These are phyloP conservation scores for Varanus salvator DNA, from an alignment of 2,113 vertebrate species.

Conservation along the genomic window DNA sequence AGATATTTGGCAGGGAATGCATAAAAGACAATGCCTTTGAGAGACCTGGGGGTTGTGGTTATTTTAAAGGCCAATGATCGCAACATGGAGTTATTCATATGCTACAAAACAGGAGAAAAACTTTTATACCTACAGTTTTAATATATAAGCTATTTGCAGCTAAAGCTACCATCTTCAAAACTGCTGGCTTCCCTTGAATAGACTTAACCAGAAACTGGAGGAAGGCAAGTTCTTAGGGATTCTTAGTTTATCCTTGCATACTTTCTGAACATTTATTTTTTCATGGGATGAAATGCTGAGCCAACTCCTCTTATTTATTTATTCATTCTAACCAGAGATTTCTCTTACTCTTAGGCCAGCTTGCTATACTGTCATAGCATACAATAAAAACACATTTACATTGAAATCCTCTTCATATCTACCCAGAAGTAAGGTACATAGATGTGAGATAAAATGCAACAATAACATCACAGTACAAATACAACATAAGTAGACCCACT, in stretches of 20 bases:
- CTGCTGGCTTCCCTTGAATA: not conserved
- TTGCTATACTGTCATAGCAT: too few species aligned
- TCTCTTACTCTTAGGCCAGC: too few species aligned
- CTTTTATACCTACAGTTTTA: not conserved
- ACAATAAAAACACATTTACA: too few species aligned
- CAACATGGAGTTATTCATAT: not conserved
- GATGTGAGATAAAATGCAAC: too few species aligned
- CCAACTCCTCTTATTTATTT: not conserved
- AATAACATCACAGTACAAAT: too few species aligned
- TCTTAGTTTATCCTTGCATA: not conserved
- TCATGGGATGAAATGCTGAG: not conserved
- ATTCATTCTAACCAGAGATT: too few species aligned
- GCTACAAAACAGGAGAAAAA: not conserved
- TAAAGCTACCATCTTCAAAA: not conserved
- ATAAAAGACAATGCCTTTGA: not conserved
- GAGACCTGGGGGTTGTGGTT: not conserved
- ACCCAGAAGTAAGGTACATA: too few species aligned
- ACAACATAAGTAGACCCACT: not conserved
- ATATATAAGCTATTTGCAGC: not conserved
- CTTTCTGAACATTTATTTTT: not conserved
- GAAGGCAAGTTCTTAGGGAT: not conserved
- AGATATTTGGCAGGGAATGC: not conserved
- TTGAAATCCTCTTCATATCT: too few species aligned
- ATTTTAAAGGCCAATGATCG: conserved; percentile 15
- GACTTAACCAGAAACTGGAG: not conserved